Percentiles rank a stretch among this genome's conserved stretches.
Conservation (phyloP, 2,113 vertebrate genomes). For the Seriola quinqueradiata region DNA sequence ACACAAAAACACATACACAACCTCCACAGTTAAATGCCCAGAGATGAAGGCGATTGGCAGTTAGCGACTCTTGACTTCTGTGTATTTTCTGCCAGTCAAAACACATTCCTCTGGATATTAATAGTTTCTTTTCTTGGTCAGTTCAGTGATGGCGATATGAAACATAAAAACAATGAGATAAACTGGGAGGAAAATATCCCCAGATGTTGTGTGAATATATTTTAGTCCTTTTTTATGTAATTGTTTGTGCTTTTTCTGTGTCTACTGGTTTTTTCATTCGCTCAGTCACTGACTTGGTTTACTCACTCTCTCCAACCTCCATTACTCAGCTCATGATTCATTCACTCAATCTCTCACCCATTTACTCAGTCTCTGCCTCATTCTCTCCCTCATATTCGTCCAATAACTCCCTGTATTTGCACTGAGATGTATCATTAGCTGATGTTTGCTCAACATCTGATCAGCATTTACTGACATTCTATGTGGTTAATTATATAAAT, state of each 20-base stretch:
- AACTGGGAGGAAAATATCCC: conserved; percentile 5
- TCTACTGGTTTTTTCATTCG: conserved; percentile 2
- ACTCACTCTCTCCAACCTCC: not conserved
- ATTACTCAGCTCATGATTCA: conserved; percentile 51
- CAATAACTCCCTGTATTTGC: not conserved
- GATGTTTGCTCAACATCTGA: not conserved
- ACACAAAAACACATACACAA: conserved; percentile 49
- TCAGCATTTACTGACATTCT: not conserved
- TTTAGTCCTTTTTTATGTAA: not conserved
- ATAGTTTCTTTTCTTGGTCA: conserved; percentile 27
- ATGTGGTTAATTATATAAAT: not conserved
- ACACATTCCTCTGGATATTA: conserved; percentile 26
- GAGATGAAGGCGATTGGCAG: conserved; percentile 58
- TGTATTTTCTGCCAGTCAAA: conserved; percentile 31
- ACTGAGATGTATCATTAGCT: not conserved
- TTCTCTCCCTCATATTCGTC: not conserved
- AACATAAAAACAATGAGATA: conserved; percentile 59
- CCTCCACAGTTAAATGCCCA: conserved; percentile 45
- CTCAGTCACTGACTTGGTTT: conserved; percentile 13
- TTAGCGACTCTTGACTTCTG: conserved; percentile 40
- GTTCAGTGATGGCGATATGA: conserved; percentile 13
- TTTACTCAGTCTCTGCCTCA: conserved; percentile 11
- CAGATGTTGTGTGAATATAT: conserved; percentile 36
- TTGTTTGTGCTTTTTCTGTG: not conserved
- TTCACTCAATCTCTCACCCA: conserved; percentile 31